phyloP scores from a whole-genome alignment of 2,113 vertebrate genomes.

The Peucedramus taeniatus region DNA sequence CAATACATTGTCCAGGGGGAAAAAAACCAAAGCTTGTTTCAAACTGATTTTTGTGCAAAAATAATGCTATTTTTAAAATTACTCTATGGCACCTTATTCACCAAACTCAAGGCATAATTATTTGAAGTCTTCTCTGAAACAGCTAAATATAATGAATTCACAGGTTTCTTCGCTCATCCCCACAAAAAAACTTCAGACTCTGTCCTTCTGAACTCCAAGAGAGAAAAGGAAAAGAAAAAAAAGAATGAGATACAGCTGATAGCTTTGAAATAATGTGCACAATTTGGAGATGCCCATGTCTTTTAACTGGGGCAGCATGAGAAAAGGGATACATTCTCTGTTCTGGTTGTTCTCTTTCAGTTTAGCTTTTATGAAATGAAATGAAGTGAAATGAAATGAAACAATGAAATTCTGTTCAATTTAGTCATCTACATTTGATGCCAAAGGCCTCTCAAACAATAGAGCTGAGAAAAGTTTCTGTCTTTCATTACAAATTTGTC shows the following conservation, averaged over 20 bases:
- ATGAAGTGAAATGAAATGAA: not conserved
- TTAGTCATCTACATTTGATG: not conserved
- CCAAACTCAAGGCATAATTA: not conserved
- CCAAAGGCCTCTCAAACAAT: not conserved
- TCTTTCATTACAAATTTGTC: not conserved
- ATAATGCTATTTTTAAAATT: not conserved
- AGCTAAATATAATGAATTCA: not conserved
- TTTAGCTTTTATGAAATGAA: not conserved
- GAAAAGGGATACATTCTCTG: not conserved
- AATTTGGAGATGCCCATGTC: not conserved
- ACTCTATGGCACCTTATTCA: not conserved
- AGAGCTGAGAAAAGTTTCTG: not conserved
- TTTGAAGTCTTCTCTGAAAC: not conserved
- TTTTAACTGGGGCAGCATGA: not conserved
- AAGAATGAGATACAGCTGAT: not conserved
- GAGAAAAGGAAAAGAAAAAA: not conserved
- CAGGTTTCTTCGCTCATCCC: not conserved
- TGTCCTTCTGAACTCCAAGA: not conserved
- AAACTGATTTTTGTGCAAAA: not conserved
- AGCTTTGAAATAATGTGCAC: not conserved
- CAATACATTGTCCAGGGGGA: not conserved
- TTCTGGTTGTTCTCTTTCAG: not conserved
- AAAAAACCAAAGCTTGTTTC: not conserved
- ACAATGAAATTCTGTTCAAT: not conserved
- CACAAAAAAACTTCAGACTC: not conserved